phyloP scores from a whole-genome alignment of 92 coral and sea anemone genomes.

The Nematostella vectensis region DNA sequence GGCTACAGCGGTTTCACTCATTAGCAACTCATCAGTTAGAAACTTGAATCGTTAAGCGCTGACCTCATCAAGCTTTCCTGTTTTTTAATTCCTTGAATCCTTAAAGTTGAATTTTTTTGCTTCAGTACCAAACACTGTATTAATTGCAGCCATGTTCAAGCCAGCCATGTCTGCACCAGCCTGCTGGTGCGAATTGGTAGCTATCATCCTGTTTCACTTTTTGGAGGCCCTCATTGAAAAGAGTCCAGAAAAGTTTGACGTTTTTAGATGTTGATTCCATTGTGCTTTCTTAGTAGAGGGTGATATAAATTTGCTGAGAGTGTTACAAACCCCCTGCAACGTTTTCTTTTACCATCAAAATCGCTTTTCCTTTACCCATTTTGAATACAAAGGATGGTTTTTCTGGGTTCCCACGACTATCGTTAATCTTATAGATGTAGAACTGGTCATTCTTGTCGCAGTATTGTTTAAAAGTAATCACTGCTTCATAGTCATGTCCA shows the following conservation, averaged over 20 bases:
- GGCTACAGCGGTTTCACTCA: slow-evolving; percentile 20
- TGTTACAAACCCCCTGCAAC: slow-evolving; percentile 29
- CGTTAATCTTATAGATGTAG: slow-evolving; percentile 31
- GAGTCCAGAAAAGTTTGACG: slow-evolving; percentile 14
- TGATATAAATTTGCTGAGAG: slow-evolving; percentile 28
- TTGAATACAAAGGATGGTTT: slow-evolving; percentile 51
- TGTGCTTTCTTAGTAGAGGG: slow-evolving; percentile 23
- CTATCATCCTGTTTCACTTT: slow-evolving; percentile 14
- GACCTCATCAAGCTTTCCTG: slow-evolving; percentile 18
- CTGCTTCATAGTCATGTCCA: slow-evolving; percentile 51
- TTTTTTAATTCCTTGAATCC: slow-evolving; percentile 26
- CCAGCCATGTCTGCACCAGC: slow-evolving; percentile 55
- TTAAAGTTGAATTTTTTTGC: slow-evolving; percentile 26
- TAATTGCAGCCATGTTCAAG: slow-evolving; percentile 20
- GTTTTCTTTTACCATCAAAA: slow-evolving; percentile 28
- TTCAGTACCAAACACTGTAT: slow-evolving; percentile 26
- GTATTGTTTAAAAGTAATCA: slow-evolving; percentile 34
- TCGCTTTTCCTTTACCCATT: slow-evolving; percentile 18
- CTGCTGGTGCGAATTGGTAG: slow-evolving; percentile 19
- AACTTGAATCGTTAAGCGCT: slow-evolving; percentile 24
- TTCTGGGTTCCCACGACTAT: slow-evolving; percentile 48
- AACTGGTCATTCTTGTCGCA: slow-evolving; percentile 31
- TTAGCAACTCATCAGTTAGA: slow-evolving; percentile 26
- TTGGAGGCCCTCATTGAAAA: slow-evolving; percentile 15
- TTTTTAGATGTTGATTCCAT: slow-evolving; percentile 15